Conservation (phyloP, 2,797 vertebrate species). For the Varecia variegata region DNA sequence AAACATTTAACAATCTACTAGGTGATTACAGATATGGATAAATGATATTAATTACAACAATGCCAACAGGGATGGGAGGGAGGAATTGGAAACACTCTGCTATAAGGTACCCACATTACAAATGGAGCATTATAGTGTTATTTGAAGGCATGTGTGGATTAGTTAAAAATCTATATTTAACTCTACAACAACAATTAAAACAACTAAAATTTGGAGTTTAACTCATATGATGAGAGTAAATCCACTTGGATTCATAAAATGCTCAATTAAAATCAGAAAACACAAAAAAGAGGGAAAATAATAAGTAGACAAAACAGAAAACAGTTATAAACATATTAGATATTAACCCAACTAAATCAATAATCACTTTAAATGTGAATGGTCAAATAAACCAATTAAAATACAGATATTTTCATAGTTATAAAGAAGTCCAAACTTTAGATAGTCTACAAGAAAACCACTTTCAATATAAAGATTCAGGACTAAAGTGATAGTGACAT, state of each 20-base stretch:
- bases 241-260: neutral
- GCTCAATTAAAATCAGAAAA: neutral
- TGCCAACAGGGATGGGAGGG: rapidly evolving
- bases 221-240: neutral
- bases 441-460: neutral
- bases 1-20: neutral
- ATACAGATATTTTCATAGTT: neutral
- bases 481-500: neutral
- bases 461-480: neutral
- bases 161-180: neutral
- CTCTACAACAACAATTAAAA: neutral
- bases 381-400: neutral
- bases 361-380: neutral
- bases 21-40: neutral
- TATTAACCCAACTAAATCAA: neutral
- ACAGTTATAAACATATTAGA: neutral
- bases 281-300: neutral
- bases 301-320: neutral
- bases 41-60: neutral
- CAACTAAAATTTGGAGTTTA: neutral
- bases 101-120: neutral
- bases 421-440: neutral
- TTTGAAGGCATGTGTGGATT: neutral
- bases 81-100: neutral
- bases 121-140: neutral